These are phyloP conservation scores for Sitta europaea DNA, from an alignment of 2,113 vertebrate genomes.

Conservation along the genomic window DNA sequence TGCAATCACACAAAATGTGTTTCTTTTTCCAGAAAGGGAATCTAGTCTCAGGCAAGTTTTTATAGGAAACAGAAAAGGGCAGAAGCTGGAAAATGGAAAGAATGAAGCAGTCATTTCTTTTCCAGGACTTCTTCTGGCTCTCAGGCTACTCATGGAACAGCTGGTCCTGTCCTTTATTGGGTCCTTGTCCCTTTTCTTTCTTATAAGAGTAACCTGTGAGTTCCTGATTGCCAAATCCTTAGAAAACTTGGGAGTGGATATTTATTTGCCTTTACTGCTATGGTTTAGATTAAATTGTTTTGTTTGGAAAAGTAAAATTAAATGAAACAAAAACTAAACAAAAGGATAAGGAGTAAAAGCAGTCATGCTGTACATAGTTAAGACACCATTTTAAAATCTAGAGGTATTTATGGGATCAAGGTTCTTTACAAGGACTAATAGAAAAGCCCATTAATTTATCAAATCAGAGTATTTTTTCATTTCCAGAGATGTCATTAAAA, in stretches of 20 bases:
- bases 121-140: background rate
- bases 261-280: background rate
- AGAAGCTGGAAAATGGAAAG: background rate
- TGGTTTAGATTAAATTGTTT: background rate
- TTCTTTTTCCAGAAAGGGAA: background rate
- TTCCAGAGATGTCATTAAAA: conserved; percentile 3
- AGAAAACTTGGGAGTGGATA: background rate
- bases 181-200: background rate
- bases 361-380: background rate
- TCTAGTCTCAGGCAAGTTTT: background rate
- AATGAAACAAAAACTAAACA: background rate
- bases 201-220: background rate
- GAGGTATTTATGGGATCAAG: background rate
- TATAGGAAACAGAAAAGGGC: background rate
- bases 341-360: background rate
- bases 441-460: background rate
- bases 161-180: background rate
- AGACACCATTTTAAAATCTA: background rate
- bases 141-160: background rate
- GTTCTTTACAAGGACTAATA: background rate
- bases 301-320: background rate
- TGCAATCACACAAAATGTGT: background rate
- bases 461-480: background rate
- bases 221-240: background rate
- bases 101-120: background rate